Evolutionary conservation across 2,797 vertebrate species (phyloP).

Genomic region (Sparidentex hasta): DNA sequence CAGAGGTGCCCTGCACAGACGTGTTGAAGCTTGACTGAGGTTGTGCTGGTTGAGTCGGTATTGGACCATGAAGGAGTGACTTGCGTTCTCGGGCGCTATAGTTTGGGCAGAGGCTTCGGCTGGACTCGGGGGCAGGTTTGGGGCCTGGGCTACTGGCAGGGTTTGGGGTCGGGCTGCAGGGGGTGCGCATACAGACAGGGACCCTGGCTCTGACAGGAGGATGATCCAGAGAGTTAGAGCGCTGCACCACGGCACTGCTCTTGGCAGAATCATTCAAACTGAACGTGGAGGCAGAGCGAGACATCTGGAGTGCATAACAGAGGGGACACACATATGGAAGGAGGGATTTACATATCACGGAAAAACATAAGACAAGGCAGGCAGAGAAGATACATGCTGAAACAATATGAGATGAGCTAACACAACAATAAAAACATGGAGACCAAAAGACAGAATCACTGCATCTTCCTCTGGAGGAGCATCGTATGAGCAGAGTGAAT

Average conservation of each 20-base stretch:
- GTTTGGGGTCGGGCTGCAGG: constrained; percentile 71
- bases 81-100: constrained; percentile 15
- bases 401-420: background rate
- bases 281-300: constrained; percentile 87
- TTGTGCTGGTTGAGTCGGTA: constrained; percentile 11
- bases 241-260: constrained; percentile 82
- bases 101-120: constrained; percentile 12
- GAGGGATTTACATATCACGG: constrained; percentile 37
- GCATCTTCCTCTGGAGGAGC: background rate
- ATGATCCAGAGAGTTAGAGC: constrained; percentile 89
- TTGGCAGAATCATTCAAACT: constrained; percentile 87
- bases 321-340: constrained; percentile 53
- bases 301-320: constrained; percentile 85
- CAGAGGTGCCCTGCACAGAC: constrained; percentile 17
- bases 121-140: constrained; percentile 8
- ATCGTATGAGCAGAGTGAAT: background rate
- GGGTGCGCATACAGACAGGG: constrained; percentile 79
- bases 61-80: constrained; percentile 38
- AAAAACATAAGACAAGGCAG: background rate
- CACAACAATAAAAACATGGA: background rate
- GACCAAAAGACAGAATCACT: background rate
- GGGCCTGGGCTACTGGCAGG: background rate
- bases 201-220: constrained; percentile 81
- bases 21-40: background rate
- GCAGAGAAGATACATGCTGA: constrained; percentile 2